Evolutionary conservation across 2,888 invertebrate species (phyloP).

Genomic region (Megalurothrips usitatus): DNA sequence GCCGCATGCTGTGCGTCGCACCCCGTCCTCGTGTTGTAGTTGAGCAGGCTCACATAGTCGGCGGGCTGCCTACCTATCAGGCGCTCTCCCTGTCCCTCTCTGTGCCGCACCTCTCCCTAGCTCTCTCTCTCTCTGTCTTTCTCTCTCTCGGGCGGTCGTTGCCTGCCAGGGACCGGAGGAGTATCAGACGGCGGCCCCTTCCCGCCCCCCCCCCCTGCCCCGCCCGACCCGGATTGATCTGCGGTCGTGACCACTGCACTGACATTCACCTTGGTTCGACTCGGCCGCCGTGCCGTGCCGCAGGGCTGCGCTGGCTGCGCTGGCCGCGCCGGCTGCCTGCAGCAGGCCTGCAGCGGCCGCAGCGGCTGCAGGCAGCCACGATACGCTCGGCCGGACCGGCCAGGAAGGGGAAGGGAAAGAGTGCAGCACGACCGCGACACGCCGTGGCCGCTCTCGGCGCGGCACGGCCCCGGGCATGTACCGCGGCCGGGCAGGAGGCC

Average conservation of each 20-base stretch:
- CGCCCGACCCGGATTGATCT: constrained; percentile 2
- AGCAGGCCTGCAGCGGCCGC: not conserved
- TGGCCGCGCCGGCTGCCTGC: no score
- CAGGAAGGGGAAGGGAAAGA: not conserved
- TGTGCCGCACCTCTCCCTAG: not conserved
- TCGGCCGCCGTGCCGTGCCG: not conserved
- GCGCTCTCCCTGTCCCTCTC: no score
- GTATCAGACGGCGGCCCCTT: not conserved
- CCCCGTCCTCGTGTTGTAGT: no score
- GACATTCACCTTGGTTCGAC: constrained; percentile 14
- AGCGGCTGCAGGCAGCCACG: not conserved
- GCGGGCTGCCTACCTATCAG: not conserved
- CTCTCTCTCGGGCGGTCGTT: not conserved
- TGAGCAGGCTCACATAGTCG: not conserved
- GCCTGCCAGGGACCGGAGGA: not conserved
- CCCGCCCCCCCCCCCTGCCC: not conserved
- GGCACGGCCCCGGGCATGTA: no score
- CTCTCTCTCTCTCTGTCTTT: not conserved
- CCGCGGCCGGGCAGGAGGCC: no score
- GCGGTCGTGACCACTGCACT: not conserved
- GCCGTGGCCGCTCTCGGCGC: no score
- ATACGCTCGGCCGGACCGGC: not conserved
- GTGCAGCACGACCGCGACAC: no score
- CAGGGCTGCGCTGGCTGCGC: not conserved
- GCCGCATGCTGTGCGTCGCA: not conserved